Evolutionary conservation across 2,797 vertebrate species (phyloP).

Genomic region (Lepilemur ruficaudatus): DNA sequence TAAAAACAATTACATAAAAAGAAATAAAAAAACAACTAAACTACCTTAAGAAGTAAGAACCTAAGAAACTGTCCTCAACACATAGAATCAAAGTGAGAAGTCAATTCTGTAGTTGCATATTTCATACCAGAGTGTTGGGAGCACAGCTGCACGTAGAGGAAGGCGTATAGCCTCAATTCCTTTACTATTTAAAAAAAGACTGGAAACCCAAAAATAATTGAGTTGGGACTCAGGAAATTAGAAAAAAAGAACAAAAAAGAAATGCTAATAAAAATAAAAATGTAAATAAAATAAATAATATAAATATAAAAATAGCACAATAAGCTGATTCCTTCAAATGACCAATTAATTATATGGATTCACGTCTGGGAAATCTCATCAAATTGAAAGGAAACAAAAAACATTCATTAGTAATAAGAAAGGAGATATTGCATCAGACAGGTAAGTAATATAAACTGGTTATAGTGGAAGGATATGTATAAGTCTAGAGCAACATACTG

Average conservation of each 20-base stretch:
- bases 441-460: not conserved
- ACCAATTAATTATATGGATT: not conserved
- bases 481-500: not conserved
- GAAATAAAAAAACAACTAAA: not conserved
- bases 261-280: not conserved
- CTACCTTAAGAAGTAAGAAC: not conserved
- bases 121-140: not conserved
- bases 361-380: not conserved
- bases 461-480: not conserved
- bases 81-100: not conserved
- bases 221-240: not conserved
- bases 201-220: not conserved
- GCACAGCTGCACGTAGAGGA: not conserved
- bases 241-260: not conserved
- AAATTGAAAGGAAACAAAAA: not conserved
- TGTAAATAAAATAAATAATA: not conserved
- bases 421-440: not conserved
- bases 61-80: not conserved
- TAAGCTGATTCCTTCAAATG: not conserved
- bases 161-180: not conserved
- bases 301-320: not conserved
- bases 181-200: not conserved
- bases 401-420: not conserved
- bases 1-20: not conserved
- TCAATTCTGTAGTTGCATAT: not conserved